phyloP scores from a whole-genome alignment of 2,888 invertebrate species.

The Callinectes sapidus region DNA sequence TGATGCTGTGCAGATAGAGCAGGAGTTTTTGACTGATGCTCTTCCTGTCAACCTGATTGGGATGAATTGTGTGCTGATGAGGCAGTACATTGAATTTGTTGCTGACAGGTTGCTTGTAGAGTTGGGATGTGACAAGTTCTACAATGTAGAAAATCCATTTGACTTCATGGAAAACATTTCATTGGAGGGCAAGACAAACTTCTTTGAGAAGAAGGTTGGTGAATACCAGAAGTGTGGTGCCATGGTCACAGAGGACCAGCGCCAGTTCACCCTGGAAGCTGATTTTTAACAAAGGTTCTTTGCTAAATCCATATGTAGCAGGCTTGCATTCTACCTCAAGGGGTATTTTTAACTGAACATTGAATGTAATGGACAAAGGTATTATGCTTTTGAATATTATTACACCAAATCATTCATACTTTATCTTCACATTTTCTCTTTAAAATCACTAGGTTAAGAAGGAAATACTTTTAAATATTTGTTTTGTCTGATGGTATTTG shows the following conservation, averaged over 20 bases:
- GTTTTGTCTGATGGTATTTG: background rate
- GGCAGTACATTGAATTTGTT: conserved; percentile 98
- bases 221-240: conserved; percentile 99
- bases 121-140: conserved; percentile 80
- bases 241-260: conserved; percentile 82
- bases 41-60: conserved; percentile 95
- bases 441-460: background rate
- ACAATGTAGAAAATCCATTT: conserved; percentile 95
- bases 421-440: background rate
- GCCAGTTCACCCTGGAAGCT: conserved; percentile 87
- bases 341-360: background rate
- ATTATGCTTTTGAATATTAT: background rate
- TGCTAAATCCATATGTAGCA: background rate
- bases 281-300: conserved; percentile 82
- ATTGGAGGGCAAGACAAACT: conserved; percentile 99
- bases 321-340: too few species aligned
- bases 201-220: conserved; percentile 99
- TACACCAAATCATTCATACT: background rate
- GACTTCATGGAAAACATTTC: conserved; percentile 99
- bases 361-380: background rate
- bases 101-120: conserved; percentile 90
- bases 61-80: conserved; percentile 98
- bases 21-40: conserved; percentile 97
- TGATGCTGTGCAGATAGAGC: conserved; percentile 96
- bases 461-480: background rate